Conservation (phyloP, 2,113 vertebrate species). For the Zosterops japonicus region DNA sequence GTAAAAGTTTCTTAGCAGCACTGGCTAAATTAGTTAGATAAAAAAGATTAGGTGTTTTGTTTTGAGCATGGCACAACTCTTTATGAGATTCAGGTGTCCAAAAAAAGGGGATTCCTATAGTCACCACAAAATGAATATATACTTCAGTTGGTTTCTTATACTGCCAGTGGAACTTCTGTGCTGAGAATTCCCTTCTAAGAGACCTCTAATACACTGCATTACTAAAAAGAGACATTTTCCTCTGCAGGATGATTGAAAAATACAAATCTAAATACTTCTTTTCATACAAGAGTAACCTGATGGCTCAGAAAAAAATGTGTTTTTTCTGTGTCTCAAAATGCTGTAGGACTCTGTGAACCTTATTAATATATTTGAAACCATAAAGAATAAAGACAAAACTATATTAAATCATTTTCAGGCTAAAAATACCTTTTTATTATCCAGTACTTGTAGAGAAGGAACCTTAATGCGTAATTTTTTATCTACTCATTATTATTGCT, state of each 20-base stretch:
- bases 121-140: not conserved
- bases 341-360: not conserved
- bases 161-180: not conserved
- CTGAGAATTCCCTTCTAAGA: not conserved
- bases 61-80: not conserved
- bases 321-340: not conserved
- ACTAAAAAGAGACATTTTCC: not conserved
- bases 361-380: not conserved
- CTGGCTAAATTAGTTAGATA: not conserved
- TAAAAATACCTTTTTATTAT: slow-evolving; percentile 34
- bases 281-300: not conserved
- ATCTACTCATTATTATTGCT: not conserved
- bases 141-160: not conserved
- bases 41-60: not conserved
- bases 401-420: not conserved
- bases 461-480: not conserved
- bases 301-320: not conserved
- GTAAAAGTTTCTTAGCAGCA: not conserved
- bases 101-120: not conserved
- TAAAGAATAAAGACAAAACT: not conserved
- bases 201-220: not conserved
- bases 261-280: not conserved
- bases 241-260: not conserved
- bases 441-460: not conserved
- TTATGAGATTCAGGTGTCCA: not conserved